Percentiles rank a stretch among this genome's conserved stretches.
These are phyloP conservation scores for Megaceryle torquata DNA, from an alignment of 2,113 vertebrate genomes.

Conservation along the genomic window DNA sequence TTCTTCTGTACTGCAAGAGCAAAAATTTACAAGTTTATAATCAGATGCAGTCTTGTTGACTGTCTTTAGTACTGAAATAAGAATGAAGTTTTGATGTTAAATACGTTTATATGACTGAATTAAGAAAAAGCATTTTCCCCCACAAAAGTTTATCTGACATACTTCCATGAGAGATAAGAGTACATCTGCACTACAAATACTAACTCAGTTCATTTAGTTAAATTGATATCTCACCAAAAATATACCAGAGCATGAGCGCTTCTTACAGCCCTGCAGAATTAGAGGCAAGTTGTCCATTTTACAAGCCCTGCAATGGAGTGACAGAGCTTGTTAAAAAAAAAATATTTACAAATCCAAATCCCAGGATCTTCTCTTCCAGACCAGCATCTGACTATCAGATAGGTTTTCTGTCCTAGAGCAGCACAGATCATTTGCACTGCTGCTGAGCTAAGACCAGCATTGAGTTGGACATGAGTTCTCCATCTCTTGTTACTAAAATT, in stretches of 20 bases:
- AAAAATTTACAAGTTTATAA: not conserved
- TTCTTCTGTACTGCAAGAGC: constrained; percentile 82
- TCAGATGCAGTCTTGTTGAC: not conserved
- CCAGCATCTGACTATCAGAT: not conserved
- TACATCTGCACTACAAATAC: not conserved
- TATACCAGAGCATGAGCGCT: not conserved
- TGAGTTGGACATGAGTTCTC: not conserved
- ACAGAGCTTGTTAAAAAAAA: not conserved
- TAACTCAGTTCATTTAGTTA: not conserved
- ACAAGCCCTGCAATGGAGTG: not conserved
- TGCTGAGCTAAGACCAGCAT: not conserved
- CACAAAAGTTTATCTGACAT: not conserved
- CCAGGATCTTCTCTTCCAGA: not conserved
- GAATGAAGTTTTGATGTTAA: not conserved
- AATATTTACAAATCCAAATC: too few relatives aligned
- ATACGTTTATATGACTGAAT: not conserved
- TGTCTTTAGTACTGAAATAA: not conserved
- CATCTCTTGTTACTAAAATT: not conserved
- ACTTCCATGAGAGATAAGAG: not conserved
- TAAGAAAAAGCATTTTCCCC: not conserved
- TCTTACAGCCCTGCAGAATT: not conserved
- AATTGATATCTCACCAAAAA: not conserved
- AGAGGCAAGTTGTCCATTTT: not conserved
- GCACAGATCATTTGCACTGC: not conserved
- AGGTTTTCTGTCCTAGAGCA: not conserved